Evolutionary conservation across 1,140 invertebrate species (phyloP), one percentile per base, ranked within the genome.

Genomic region (Calycopis cecrops): DNA sequence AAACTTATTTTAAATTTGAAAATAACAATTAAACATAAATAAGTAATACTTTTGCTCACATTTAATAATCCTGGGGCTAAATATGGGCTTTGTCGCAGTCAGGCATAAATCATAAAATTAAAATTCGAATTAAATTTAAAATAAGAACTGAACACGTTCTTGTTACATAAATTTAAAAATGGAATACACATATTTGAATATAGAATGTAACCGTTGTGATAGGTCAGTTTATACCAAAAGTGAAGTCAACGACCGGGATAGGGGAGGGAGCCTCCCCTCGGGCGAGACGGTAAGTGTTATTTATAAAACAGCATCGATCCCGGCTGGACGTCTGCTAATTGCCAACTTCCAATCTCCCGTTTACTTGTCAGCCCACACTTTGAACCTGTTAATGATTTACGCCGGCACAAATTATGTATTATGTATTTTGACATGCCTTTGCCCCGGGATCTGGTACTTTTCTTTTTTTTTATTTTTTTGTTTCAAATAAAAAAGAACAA

Each of bases 301-400:
- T 68, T 63, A 65, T 68, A 68, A 63, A 65, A 57, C 60, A 38
- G 35, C 66, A 65, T 69, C 66, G 66, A 69, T 69, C 66, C 52
- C 37, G 9, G 42, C 55, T 60, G 63, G 66, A 63, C 63, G 63
- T 65, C 49, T 52, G 38, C 44, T 55, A 55, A 48, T 55, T 55
- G 54, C 54, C 21, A 35, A 55, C 42, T 55, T 48, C 44, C 54
- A 48, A 37, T 48, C 44, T 35, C 35, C 51, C 21, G 38, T 40
- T 53, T 38, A 37, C 48, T 9, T 42, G 51, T 53, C 51, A 14
- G 14, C 37, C 12, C 12, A 14, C 48, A 11, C 48, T 49, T 49
- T 14, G 48, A 21, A 21, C 51, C n/a, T 42, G 38, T 40, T 42
- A 34, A 53, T 53, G 51, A 53, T 53, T 42, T 53, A 53, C 28